phyloP scores from a whole-genome alignment of 2,797 vertebrate genomes.

The Typhlichthys subterraneus region DNA sequence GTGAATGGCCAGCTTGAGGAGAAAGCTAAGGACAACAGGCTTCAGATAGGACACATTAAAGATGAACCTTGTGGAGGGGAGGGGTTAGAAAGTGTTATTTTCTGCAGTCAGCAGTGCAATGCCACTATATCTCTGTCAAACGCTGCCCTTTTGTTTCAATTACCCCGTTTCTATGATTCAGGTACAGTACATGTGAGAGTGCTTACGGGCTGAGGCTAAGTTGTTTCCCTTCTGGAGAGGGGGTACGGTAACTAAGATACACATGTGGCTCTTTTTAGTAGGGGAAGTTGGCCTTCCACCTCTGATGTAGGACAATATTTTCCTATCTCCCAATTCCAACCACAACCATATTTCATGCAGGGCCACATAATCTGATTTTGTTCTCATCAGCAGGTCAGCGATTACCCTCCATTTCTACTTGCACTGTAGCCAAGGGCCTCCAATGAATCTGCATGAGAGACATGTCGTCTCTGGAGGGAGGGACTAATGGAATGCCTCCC shows the following conservation, averaged over 20 bases:
- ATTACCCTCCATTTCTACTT: conserved; percentile 34
- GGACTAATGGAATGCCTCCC: conserved; percentile 55
- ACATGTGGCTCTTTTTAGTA: conserved; percentile 36
- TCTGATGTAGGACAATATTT: conserved; percentile 51
- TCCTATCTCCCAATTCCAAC: conserved; percentile 35
- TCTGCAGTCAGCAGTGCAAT: conserved; percentile 68
- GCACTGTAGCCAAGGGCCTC: conserved; percentile 33
- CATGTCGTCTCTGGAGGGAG: conserved; percentile 44
- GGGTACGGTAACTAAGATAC: conserved; percentile 27
- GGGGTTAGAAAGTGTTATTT: conserved; percentile 67
- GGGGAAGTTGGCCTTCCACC: conserved; percentile 55
- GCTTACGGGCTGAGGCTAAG: conserved; percentile 57
- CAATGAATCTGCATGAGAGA: conserved; percentile 42
- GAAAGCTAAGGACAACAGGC: conserved; percentile 58
- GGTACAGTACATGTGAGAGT: conserved; percentile 56
- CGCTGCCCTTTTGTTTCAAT: conserved; percentile 77
- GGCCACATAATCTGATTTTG: conserved; percentile 32
- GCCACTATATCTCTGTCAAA: conserved; percentile 76
- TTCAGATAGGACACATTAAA: conserved; percentile 55
- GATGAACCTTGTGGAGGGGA: conserved; percentile 58
- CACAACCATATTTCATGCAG: conserved; percentile 40
- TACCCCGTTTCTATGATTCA: conserved; percentile 73
- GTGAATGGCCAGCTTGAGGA: conserved; percentile 67
- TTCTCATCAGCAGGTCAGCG: conserved; percentile 29
- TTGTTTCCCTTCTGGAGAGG: conserved; percentile 48